Evolutionary conservation across 2,888 invertebrate genomes (phyloP), one percentile per base, ranked within the genome.

Genomic region (Torymus tubicola): DNA sequence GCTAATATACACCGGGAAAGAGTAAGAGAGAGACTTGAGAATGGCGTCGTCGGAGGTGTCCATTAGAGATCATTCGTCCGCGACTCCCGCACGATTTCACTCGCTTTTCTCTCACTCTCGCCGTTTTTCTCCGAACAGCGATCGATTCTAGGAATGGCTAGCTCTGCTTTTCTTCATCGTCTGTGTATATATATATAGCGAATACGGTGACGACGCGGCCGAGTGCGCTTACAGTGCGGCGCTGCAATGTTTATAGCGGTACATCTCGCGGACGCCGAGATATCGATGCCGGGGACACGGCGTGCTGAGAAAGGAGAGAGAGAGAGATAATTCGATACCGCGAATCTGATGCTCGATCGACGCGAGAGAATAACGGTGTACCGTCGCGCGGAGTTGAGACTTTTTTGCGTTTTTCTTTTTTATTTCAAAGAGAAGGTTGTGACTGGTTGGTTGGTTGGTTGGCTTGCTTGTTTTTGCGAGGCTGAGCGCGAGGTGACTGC

Each of bases 11-110:
- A 21, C 21, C 21, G 21, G 21, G 21, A 21, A 21, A 21, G 21
- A 21, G 21, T 2, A 2, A 21, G 1, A 31, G 55, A 52, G 58
- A 42, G 42, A 42, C 42, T 42, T 50, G 8, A 42, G 73, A 55
- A 73, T 55, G 73, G 55, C 55, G 64, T 8, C 60, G 16, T 8
- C 60, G 16, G 61, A 55, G 53, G 55, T 73, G 76, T 83, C 83
- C 82, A 84, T 84, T 85, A 83, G 84, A 74, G 82, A 75, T 81
- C 83, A 82, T 83, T 85, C 82, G 83, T 82, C 85, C 82, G 85
- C 83, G 83, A 85, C 85, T 83, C 67, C 21, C 53, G 57, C 50
- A 14, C 69, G 79, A 79, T 79, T 79, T 79, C 79, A 69, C 79
- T 12, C 42, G 74, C 63, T 80, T 79, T 80, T 80, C 70, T 75